phyloP scores from a whole-genome alignment of 2,797 vertebrate species.

The Cephalopachus bancanus region DNA sequence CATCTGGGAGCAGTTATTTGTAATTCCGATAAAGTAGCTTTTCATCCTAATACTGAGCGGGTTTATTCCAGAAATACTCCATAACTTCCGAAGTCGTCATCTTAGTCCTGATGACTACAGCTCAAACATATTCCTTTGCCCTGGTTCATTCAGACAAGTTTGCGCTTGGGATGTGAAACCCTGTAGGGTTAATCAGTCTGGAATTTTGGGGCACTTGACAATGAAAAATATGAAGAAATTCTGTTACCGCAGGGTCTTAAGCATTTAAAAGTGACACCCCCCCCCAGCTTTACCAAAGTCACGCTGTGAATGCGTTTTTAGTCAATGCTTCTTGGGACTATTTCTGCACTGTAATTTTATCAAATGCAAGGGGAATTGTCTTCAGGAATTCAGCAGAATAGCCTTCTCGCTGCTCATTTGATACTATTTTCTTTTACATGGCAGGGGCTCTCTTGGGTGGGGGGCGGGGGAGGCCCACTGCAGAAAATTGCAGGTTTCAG shows the following conservation, averaged over 20 bases:
- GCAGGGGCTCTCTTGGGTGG: conserved; percentile 22
- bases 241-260: conserved; percentile 51
- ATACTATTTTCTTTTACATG: background rate
- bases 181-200: conserved; percentile 42
- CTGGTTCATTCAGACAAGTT: background rate
- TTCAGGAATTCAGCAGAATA: conserved; percentile 46
- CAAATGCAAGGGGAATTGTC: background rate
- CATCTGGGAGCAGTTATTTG: conserved; percentile 45
- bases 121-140: conserved; percentile 26
- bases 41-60: conserved; percentile 25
- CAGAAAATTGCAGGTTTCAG: conserved; percentile 66
- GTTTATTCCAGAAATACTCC: background rate
- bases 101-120: background rate
- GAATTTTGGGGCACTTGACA: conserved; percentile 58
- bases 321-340: conserved; percentile 22
- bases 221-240: conserved; percentile 60
- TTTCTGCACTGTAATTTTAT: conserved; percentile 54
- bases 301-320: background rate
- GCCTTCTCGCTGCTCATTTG: background rate
- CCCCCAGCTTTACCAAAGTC: background rate
- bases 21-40: conserved; percentile 71
- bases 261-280: conserved; percentile 21
- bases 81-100: background rate
- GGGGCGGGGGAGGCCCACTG: background rate
- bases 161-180: conserved; percentile 54